Percentiles rank a stretch among this genome's conserved stretches.
Conservation (phyloP, 2,797 vertebrate species). For the Diceros bicornis region DNA sequence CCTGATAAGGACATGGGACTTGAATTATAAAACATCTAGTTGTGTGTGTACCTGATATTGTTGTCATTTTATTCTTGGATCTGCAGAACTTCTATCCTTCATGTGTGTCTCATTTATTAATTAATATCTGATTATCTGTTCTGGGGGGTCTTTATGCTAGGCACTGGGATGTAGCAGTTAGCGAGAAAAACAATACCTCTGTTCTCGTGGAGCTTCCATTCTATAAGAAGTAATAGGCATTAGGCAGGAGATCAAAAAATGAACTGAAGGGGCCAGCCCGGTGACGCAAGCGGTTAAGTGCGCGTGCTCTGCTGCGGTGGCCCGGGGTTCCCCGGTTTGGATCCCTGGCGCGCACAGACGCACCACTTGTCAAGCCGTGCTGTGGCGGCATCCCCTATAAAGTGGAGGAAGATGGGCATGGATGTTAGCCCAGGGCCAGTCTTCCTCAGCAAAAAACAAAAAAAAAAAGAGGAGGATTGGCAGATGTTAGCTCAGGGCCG, state of each 20-base stretch:
- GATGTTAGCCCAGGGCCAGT: no score
- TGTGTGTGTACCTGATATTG: neutral
- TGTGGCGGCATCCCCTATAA: no score
- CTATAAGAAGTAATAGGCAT: neutral
- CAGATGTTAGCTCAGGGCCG: no score
- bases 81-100: neutral
- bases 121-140: neutral
- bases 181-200: neutral
- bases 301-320: no score
- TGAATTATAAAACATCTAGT: neutral
- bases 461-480: no score
- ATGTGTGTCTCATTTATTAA: neutral
- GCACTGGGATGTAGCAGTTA: neutral
- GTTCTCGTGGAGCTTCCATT: neutral
- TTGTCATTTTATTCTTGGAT: neutral
- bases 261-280: neutral
- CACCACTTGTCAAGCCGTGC: no score
- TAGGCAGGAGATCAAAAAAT: neutral
- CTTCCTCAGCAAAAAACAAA: no score
- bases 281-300: no score
- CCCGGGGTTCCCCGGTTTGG: no score
- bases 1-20: neutral
- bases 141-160: neutral
- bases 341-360: no score
- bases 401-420: no score